These are phyloP conservation scores for Clarias gariepinus DNA, from an alignment of 2,113 vertebrate species.

Conservation along the genomic window DNA sequence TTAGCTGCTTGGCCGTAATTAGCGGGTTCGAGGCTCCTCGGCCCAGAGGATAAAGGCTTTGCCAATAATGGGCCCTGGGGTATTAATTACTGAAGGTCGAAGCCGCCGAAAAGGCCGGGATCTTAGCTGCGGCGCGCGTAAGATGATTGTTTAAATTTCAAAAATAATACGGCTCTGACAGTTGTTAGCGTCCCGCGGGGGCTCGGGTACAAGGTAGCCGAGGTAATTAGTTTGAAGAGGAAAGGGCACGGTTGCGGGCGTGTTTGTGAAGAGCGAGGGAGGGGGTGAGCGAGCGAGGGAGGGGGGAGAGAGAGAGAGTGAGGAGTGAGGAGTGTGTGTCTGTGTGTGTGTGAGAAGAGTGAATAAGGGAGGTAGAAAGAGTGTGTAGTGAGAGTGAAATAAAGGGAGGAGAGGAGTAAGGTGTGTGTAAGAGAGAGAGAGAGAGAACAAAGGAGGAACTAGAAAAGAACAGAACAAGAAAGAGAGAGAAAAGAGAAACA, in stretches of 20 bases:
- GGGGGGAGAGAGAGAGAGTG: conserved; percentile 33
- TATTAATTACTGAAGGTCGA: conserved; percentile 87
- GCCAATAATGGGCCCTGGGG: conserved; percentile 82
- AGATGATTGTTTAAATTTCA: conserved; percentile 86
- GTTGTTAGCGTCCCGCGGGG: conserved; percentile 77
- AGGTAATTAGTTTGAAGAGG: conserved; percentile 85
- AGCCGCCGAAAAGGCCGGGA: conserved; percentile 80
- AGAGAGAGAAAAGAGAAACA: no score
- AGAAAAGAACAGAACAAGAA: no score
- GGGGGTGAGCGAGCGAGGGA: conserved; percentile 28
- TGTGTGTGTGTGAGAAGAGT: conserved; percentile 20
- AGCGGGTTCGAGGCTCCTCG: conserved; percentile 79
- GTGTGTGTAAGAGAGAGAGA: neutral
- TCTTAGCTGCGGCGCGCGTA: conserved; percentile 79
- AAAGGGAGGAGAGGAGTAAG: conserved; percentile 20
- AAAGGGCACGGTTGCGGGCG: conserved; percentile 81
- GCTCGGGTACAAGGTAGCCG: conserved; percentile 77
- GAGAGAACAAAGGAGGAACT: no score
- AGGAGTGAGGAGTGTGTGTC: conserved; percentile 14
- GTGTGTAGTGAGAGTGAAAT: conserved; percentile 16
- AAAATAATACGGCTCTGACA: conserved; percentile 84
- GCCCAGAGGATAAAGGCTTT: conserved; percentile 83
- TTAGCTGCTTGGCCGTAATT: conserved; percentile 82
- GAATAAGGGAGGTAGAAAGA: conserved; percentile 12
- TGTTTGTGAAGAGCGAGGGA: conserved; percentile 71